These are phyloP conservation scores for Periplaneta americana DNA, from an alignment of 1,140 invertebrate species.

Conservation along the genomic window DNA sequence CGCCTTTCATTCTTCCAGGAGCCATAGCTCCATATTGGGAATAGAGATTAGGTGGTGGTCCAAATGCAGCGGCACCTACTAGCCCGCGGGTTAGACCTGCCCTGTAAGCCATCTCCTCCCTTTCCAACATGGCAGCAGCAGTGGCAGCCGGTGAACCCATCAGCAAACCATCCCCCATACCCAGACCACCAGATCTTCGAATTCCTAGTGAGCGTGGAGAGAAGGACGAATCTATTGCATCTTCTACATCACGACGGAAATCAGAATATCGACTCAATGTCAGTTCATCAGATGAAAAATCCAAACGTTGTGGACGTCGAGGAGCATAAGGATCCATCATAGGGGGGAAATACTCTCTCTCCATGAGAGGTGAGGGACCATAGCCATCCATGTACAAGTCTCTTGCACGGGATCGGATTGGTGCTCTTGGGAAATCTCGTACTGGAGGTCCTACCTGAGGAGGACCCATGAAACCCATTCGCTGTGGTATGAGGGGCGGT, in stretches of 20 bases:
- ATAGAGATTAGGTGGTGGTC: background rate
- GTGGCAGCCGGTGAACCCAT: constrained; percentile 2
- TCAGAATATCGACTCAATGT: constrained; percentile 21
- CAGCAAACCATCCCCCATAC: background rate
- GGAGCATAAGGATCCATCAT: constrained; percentile 1
- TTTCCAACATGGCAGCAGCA: constrained; percentile 13
- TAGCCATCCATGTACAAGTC: constrained; percentile 8
- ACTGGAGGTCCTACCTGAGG: constrained; percentile 12
- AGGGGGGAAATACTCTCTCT: background rate
- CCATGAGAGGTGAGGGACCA: background rate
- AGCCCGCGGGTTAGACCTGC: constrained; percentile 14
- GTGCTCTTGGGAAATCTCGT: background rate
- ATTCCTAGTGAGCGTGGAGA: constrained; percentile 1
- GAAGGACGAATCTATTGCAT: constrained; percentile 20
- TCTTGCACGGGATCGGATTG: background rate
- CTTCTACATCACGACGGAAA: constrained; percentile 22
- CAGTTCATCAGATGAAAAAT: constrained; percentile 19
- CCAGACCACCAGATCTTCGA: background rate
- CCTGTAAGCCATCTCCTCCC: constrained; percentile 14
- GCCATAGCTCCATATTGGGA: background rate
- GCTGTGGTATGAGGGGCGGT: constrained; percentile 9
- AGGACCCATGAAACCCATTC: background rate
- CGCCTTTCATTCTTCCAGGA: background rate
- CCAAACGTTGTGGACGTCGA: background rate
- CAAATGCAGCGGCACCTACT: constrained; percentile 7